Evolutionary conservation across 1,140 invertebrate species (phyloP).

Genomic region (Caenorhabditis brenneri): DNA sequence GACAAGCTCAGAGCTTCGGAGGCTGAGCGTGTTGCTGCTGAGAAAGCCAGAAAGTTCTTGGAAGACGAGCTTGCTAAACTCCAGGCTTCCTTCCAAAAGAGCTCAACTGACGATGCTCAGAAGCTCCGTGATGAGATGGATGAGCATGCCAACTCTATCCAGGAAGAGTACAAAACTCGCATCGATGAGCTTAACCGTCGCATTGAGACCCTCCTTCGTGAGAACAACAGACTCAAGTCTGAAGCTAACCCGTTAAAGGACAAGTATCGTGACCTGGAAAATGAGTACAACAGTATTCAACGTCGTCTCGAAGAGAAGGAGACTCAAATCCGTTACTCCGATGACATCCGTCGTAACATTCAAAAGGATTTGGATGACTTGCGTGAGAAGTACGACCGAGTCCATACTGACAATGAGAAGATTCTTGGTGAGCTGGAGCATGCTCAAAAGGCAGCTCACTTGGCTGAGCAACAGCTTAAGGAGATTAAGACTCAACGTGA

Average conservation of each 20-base stretch:
- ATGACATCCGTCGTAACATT: constrained; percentile 57
- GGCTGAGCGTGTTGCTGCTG: constrained; percentile 60
- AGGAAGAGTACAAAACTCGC: constrained; percentile 68
- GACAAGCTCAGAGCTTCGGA: constrained; percentile 65
- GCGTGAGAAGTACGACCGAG: constrained; percentile 58
- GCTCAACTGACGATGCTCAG: constrained; percentile 61
- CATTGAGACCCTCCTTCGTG: constrained; percentile 63
- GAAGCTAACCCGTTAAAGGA: constrained; percentile 64
- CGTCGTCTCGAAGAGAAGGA: constrained; percentile 68
- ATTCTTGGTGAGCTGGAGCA: constrained; percentile 59
- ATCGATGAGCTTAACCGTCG: constrained; percentile 68
- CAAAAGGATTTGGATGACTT: constrained; percentile 60
- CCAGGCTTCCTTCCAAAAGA: constrained; percentile 68
- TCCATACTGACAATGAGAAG: constrained; percentile 61
- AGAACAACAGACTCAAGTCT: constrained; percentile 64
- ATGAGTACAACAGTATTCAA: constrained; percentile 63
- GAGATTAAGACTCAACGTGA: constrained; percentile 69
- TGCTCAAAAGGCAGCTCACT: constrained; percentile 55
- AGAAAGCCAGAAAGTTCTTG: constrained; percentile 65
- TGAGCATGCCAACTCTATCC: constrained; percentile 62
- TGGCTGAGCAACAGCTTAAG: constrained; percentile 64
- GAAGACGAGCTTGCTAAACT: constrained; percentile 67
- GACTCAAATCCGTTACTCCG: constrained; percentile 60
- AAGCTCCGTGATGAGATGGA: constrained; percentile 67
- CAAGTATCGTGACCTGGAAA: constrained; percentile 66